phyloP scores from a whole-genome alignment of 2,113 vertebrate species.

The Oreochromis tanganicae region DNA sequence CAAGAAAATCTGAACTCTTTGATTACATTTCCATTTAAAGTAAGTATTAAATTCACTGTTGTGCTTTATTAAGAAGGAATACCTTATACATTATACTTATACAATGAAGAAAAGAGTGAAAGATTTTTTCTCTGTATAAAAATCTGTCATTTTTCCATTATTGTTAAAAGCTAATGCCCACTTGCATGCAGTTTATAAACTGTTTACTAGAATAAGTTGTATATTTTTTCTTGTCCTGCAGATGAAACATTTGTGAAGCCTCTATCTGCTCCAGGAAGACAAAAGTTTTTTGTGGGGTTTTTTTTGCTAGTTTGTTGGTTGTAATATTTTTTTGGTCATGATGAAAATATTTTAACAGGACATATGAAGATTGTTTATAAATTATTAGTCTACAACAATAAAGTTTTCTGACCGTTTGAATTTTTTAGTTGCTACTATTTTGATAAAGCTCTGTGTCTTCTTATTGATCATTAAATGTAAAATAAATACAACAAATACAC shows the following conservation, averaged over 20 bases:
- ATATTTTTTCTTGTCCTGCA: background rate
- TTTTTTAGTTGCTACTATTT: background rate
- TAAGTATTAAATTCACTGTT: accelerated
- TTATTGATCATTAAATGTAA: background rate
- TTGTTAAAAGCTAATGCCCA: accelerated
- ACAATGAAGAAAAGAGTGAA: background rate
- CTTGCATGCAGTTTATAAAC: accelerated
- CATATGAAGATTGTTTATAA: background rate
- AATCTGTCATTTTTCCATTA: background rate
- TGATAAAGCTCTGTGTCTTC: background rate
- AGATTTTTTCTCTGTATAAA: background rate
- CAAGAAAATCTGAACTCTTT: accelerated
- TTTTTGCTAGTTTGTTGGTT: background rate
- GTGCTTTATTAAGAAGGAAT: background rate
- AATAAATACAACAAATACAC: background rate
- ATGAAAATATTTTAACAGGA: background rate
- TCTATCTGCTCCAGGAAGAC: background rate
- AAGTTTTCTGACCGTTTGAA: background rate
- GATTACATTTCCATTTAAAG: background rate
- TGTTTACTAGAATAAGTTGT: too few relatives aligned
- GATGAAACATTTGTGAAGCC: background rate
- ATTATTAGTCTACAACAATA: background rate
- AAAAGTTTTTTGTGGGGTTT: background rate
- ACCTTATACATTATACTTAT: background rate
- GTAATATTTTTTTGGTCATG: background rate